These are phyloP conservation scores for Bergia puertoricense DNA, from an alignment of 92 coral and sea anemone genomes.

Conservation along the genomic window DNA sequence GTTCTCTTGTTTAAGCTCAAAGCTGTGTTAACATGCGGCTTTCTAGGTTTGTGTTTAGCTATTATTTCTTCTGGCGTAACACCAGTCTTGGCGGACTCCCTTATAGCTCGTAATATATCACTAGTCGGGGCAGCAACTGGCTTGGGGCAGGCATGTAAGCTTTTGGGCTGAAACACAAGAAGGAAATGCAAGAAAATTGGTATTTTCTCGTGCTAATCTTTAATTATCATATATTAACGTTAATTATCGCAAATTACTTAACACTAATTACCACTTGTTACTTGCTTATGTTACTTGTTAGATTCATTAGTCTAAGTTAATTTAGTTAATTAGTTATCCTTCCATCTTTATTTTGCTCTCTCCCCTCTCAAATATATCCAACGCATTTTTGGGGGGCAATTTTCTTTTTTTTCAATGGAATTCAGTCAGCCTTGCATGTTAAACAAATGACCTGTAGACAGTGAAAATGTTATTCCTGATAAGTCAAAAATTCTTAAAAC, in stretches of 20 bases:
- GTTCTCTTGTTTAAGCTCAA: conserved; percentile 56
- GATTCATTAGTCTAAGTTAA: neutral
- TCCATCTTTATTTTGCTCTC: neutral
- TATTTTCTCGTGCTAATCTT: conserved; percentile 13
- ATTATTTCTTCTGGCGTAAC: conserved; percentile 44
- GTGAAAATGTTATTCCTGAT: too few relatives aligned
- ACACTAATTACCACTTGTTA: neutral
- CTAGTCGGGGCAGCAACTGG: conserved; percentile 74
- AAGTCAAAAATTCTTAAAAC: too few relatives aligned
- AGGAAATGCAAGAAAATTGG: conserved; percentile 49
- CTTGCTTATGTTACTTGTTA: conserved; percentile 22
- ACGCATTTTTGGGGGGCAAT: neutral
- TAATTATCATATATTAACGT: neutral
- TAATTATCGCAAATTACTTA: conserved; percentile 4
- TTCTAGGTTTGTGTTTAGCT: conserved; percentile 51
- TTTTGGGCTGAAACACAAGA: conserved; percentile 78
- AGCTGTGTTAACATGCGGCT: conserved; percentile 68
- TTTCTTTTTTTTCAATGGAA: neutral
- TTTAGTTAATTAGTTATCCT: neutral
- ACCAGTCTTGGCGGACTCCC: conserved; percentile 54
- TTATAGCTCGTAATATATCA: conserved; percentile 73
- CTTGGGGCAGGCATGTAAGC: conserved; percentile 74
- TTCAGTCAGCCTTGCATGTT: too few relatives aligned
- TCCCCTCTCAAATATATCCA: neutral
- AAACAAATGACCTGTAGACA: too few relatives aligned